These are phyloP conservation scores for Vipera ursinii DNA, from an alignment of 2,797 vertebrate genomes.

Conservation along the genomic window DNA sequence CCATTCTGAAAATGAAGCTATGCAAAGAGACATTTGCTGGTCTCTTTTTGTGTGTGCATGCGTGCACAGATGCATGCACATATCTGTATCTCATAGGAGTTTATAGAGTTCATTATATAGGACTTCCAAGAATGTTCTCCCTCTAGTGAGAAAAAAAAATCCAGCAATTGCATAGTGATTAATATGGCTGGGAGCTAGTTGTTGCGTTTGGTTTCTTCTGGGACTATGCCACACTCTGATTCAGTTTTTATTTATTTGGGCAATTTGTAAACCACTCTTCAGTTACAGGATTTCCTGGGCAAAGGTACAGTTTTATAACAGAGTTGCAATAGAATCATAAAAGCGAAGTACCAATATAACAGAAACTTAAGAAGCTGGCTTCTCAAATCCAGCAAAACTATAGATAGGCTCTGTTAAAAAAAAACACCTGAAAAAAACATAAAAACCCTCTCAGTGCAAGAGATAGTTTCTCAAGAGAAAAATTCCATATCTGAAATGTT, in stretches of 20 bases:
- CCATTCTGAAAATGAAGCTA: rapidly evolving
- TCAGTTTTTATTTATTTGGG: neutral
- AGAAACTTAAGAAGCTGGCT: neutral
- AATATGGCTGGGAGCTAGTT: rapidly evolving
- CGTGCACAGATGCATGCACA: neutral
- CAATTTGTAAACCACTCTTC: neutral
- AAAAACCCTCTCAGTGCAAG: neutral
- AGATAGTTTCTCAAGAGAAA: neutral
- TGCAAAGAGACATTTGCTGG: neutral
- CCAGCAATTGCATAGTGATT: conserved; percentile 5
- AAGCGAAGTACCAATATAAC: neutral
- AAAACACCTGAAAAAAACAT: neutral
- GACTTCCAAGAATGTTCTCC: conserved; percentile 45
- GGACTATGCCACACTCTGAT: neutral
- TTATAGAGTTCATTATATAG: rapidly evolving
- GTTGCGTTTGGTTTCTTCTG: neutral
- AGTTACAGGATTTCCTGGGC: neutral
- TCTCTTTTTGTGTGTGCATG: neutral
- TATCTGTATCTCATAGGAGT: neutral
- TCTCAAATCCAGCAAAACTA: neutral
- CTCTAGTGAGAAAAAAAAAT: conserved; percentile 50
- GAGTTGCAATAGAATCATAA: neutral
- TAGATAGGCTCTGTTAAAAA: neutral
- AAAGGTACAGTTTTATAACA: neutral
- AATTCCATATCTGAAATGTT: neutral